A percentile compares a stretch with the other conserved stretches of the same genome.
Evolutionary conservation across 35 echinoderm and acorn worm genomes (phyloP).

Genomic region (Apostichopus parvimensis): DNA sequence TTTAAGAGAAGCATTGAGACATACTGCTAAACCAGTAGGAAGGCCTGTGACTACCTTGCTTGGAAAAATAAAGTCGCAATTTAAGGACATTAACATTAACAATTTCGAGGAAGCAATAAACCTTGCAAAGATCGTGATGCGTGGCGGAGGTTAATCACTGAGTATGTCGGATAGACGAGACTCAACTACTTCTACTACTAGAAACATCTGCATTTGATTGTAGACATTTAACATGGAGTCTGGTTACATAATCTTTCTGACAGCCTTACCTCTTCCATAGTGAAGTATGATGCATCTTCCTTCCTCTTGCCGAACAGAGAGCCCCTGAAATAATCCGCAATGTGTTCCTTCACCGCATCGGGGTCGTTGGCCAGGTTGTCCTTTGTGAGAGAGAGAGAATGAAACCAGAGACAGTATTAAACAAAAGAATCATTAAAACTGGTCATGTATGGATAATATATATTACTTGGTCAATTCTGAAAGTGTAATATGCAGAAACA

Average conservation of each 20-base stretch:
- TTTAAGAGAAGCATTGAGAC: too few relatives aligned
- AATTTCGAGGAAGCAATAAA: too few relatives aligned
- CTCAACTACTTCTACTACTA: too few relatives aligned
- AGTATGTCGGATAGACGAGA: too few relatives aligned
- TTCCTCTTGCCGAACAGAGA: conserved; percentile 17
- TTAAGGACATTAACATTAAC: too few relatives aligned
- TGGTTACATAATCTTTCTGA: background rate
- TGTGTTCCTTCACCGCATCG: conserved; percentile 51
- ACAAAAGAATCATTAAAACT: background rate
- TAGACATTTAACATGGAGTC: too few relatives aligned
- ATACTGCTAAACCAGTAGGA: too few relatives aligned
- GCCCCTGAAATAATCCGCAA: conserved; percentile 23
- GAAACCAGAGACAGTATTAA: background rate
- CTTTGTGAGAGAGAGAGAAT: background rate
- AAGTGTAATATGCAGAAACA: background rate
- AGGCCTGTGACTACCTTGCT: too few relatives aligned
- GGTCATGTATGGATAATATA: conserved; percentile 54
- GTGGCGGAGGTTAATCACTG: too few relatives aligned
- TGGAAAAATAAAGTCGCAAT: too few relatives aligned
- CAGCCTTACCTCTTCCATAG: conserved; percentile 49
- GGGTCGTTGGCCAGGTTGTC: conserved; percentile 58
- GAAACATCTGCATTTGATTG: too few relatives aligned
- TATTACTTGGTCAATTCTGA: background rate
- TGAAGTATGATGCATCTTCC: conserved; percentile 4
- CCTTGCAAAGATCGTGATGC: too few relatives aligned